These are phyloP conservation scores for Drosophila lowei DNA, from an alignment of 1,140 invertebrate genomes.

Conservation along the genomic window DNA sequence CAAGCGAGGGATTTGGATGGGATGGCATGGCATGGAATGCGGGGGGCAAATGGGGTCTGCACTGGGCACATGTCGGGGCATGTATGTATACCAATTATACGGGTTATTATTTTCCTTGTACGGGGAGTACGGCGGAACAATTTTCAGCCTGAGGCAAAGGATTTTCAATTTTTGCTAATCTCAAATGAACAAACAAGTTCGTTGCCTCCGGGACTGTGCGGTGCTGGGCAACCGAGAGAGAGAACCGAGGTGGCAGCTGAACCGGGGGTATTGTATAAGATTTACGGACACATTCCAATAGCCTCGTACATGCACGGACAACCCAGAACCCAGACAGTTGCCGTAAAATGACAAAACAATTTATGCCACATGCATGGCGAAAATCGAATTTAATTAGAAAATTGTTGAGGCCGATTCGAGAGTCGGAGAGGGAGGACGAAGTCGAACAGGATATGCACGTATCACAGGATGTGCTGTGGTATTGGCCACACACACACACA, in stretches of 20 bases:
- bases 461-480: slow-evolving; percentile 43
- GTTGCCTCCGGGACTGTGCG: slow-evolving; percentile 38
- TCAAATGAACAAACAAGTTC: slow-evolving; percentile 73
- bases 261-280: slow-evolving; percentile 37
- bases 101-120: slow-evolving; percentile 73
- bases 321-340: slow-evolving; percentile 25
- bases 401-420: slow-evolving; percentile 65
- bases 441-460: slow-evolving; percentile 60
- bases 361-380: slow-evolving; percentile 81
- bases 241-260: neutral
- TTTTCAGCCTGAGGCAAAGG: slow-evolving; percentile 51
- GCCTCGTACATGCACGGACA: slow-evolving; percentile 3
- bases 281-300: slow-evolving; percentile 15
- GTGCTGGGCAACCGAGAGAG: slow-evolving; percentile 14
- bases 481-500: slow-evolving; percentile 32
- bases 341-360: slow-evolving; percentile 79
- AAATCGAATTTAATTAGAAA: slow-evolving; percentile 82
- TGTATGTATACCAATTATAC: slow-evolving; percentile 76
- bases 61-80: slow-evolving; percentile 42
- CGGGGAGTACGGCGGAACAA: slow-evolving; percentile 25
- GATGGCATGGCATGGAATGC: no score
- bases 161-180: slow-evolving; percentile 81
- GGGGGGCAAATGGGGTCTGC: slow-evolving; percentile 19
- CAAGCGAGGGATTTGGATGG: slow-evolving; percentile 13
- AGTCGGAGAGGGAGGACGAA: slow-evolving; percentile 8